These are phyloP conservation scores for Macaria liturata DNA, from an alignment of 2,888 invertebrate species.

Conservation along the genomic window DNA sequence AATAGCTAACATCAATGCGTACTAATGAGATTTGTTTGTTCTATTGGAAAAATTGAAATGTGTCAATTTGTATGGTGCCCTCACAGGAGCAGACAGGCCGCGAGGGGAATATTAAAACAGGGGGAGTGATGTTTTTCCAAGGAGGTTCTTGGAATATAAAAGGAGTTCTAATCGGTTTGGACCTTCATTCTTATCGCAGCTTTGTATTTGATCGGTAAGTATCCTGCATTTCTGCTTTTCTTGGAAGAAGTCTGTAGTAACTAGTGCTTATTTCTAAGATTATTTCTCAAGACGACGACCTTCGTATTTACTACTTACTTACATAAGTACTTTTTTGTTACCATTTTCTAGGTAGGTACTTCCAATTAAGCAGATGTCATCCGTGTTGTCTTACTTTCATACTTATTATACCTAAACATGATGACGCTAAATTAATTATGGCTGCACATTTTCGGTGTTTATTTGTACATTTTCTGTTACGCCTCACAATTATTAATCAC, in stretches of 20 bases:
- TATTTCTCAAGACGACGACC: too few relatives aligned
- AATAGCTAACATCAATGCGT: slow-evolving; percentile 41
- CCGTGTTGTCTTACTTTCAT: too few relatives aligned
- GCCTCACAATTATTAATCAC: too few relatives aligned
- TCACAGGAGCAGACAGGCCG: slow-evolving; percentile 50
- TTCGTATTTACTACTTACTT: too few relatives aligned
- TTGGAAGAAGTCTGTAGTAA: neutral
- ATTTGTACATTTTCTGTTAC: too few relatives aligned
- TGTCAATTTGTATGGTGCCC: slow-evolving; percentile 70
- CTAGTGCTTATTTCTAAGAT: too few relatives aligned
- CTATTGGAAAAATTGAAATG: slow-evolving; percentile 66
- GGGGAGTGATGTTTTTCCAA: slow-evolving; percentile 62
- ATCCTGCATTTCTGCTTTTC: neutral
- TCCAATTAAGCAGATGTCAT: too few relatives aligned
- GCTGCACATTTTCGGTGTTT: too few relatives aligned
- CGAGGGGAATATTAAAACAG: slow-evolving; percentile 79
- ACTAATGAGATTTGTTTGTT: slow-evolving; percentile 60
- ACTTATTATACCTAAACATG: too few relatives aligned
- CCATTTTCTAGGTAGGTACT: too few relatives aligned
- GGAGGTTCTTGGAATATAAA: slow-evolving; percentile 56
- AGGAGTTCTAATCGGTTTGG: slow-evolving; percentile 42
- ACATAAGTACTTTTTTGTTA: too few relatives aligned
- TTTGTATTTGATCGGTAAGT: slow-evolving; percentile 33
- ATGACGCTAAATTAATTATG: too few relatives aligned
- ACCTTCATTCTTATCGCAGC: slow-evolving; percentile 46